A percentile compares a stretch with the other conserved stretches of the same genome.
phyloP scores from a whole-genome alignment of 1,140 invertebrate genomes.

The Ceratosolen fusciceps region DNA sequence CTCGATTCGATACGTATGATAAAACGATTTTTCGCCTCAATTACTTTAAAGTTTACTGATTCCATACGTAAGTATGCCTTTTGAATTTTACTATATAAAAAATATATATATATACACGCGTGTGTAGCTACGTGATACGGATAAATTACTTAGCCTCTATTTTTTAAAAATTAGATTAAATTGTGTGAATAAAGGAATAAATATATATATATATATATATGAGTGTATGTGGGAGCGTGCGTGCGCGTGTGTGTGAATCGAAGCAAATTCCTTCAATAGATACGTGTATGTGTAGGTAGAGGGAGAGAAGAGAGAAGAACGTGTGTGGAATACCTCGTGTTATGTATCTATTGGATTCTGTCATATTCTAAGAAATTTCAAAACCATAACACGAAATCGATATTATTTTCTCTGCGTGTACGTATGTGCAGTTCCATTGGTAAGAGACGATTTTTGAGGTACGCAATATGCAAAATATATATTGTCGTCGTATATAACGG shows the following conservation, averaged over 20 bases:
- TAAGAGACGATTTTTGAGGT: not conserved
- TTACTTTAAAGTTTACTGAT: no score
- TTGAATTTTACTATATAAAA: no score
- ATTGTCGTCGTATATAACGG: not conserved
- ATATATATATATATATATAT: no score
- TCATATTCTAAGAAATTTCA: not conserved
- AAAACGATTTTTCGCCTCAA: no score
- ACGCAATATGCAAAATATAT: not conserved
- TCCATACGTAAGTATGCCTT: no score
- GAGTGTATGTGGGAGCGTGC: no score
- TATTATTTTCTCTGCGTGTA: conserved; percentile 24
- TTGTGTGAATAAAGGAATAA: not conserved
- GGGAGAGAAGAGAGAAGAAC: not conserved
- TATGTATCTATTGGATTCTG: not conserved
- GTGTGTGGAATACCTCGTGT: not conserved
- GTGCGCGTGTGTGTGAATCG: no score
- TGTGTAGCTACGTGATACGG: no score
- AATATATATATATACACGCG: no score
- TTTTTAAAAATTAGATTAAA: no score
- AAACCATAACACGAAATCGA: conserved; percentile 27
- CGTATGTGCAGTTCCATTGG: not conserved
- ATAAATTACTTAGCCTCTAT: no score
- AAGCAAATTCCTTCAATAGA: not conserved
- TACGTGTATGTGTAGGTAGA: not conserved
- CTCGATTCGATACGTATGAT: no score